These are phyloP conservation scores for Excalfactoria chinensis DNA, from an alignment of 2,113 vertebrate species.

Conservation along the genomic window DNA sequence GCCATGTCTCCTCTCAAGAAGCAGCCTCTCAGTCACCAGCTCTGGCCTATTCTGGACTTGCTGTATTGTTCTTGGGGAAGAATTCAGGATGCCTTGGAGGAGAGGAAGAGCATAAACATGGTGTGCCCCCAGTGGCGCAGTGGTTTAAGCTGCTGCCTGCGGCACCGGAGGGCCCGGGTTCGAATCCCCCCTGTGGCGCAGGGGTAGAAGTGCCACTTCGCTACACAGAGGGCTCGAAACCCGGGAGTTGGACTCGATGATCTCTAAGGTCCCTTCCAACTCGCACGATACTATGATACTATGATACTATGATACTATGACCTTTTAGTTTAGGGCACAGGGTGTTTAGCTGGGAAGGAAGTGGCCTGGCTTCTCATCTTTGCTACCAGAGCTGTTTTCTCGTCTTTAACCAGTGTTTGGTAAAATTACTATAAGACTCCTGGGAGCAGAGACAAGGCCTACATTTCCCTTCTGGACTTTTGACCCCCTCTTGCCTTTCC, in stretches of 20 bases:
- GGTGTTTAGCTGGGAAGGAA: slow-evolving; percentile 6
- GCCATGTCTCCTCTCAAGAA: neutral
- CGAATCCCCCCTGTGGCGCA: no score
- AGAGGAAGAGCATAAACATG: neutral
- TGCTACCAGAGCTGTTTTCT: neutral
- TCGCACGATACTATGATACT: no score
- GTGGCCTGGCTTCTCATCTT: neutral
- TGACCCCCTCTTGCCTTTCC: neutral
- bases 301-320: no score
- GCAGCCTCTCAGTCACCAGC: neutral
- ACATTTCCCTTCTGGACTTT: neutral
- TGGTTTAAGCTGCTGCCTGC: no score
- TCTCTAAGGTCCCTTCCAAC: no score
- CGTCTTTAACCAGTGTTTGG: neutral
- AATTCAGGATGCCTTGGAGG: neutral
- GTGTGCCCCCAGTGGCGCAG: no score
- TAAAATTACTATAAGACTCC: neutral
- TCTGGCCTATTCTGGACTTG: neutral
- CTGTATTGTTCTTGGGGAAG: neutral
- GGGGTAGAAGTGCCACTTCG: no score
- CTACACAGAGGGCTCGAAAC: no score
- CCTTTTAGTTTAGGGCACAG: neutral
- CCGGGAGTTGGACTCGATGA: no score
- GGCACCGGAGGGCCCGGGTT: no score
- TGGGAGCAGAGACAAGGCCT: neutral